Evolutionary conservation across 2,888 invertebrate species (phyloP).

Genomic region (Tinea semifulvella): DNA sequence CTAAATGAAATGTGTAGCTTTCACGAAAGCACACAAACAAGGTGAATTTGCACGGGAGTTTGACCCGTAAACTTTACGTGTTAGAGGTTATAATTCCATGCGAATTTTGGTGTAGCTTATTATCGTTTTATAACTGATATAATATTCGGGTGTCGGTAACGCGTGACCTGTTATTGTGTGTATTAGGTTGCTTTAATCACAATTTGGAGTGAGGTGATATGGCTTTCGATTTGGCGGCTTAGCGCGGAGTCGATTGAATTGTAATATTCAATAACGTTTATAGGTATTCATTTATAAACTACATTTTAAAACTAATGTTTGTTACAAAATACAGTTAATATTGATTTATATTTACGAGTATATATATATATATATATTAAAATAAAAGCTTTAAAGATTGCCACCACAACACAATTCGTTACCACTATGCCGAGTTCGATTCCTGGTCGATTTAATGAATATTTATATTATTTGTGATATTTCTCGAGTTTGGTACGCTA

Average conservation of each 20-base stretch:
- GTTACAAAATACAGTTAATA: too few relatives aligned
- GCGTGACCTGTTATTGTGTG: slow-evolving; percentile 66
- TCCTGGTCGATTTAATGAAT: too few relatives aligned
- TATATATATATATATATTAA: too few relatives aligned
- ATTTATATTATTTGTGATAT: too few relatives aligned
- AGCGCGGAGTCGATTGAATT: slow-evolving; percentile 45
- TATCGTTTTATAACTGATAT: slow-evolving; percentile 28
- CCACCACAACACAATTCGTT: too few relatives aligned
- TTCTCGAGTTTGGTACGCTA: too few relatives aligned
- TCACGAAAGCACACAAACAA: slow-evolving; percentile 56
- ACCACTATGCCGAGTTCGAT: too few relatives aligned
- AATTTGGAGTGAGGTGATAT: slow-evolving; percentile 63
- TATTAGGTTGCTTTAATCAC: slow-evolving; percentile 66
- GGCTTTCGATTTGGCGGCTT: slow-evolving; percentile 54
- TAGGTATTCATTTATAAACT: background rate
- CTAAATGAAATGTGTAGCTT: slow-evolving; percentile 66
- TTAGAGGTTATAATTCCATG: slow-evolving; percentile 22
- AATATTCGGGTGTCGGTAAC: slow-evolving; percentile 48
- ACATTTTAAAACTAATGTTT: too few relatives aligned
- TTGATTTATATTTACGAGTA: too few relatives aligned
- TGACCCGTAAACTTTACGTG: slow-evolving; percentile 17
- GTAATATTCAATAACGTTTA: slow-evolving; percentile 20
- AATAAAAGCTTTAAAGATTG: too few relatives aligned
- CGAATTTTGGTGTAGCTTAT: slow-evolving; percentile 21
- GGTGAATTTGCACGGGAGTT: slow-evolving; percentile 19